Evolutionary conservation across 2,888 invertebrate species (phyloP).

Genomic region (Aelia acuminata): DNA sequence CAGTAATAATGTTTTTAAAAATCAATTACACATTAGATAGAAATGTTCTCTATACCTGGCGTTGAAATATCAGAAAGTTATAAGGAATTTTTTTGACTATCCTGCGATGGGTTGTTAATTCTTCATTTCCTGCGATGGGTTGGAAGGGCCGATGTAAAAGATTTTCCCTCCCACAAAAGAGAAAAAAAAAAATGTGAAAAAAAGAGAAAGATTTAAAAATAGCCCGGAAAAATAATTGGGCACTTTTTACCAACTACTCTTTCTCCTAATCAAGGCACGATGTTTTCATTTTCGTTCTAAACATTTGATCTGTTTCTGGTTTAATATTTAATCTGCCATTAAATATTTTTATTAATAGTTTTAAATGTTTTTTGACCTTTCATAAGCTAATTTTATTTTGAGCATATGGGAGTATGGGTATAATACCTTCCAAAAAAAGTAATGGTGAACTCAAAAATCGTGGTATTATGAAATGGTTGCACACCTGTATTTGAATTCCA

Average conservation of each 20-base stretch:
- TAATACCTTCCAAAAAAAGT: no score
- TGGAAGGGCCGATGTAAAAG: neutral
- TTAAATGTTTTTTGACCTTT: no score
- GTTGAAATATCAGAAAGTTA: no score
- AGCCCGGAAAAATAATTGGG: neutral
- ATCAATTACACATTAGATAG: no score
- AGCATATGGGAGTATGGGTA: no score
- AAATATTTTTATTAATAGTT: no score
- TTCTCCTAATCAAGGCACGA: neutral
- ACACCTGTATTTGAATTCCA: no score
- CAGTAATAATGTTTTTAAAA: no score
- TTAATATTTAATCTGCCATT: neutral
- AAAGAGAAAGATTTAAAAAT: neutral
- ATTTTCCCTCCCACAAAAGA: neutral
- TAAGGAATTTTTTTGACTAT: neutral
- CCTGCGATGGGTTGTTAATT: neutral
- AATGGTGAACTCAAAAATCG: no score
- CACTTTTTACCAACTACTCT: neutral
- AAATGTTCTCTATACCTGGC: no score
- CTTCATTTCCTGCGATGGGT: neutral
- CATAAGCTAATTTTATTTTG: no score
- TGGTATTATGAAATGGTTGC: no score
- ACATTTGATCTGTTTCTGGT: neutral
- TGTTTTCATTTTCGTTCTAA: neutral
- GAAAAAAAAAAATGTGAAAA: neutral